Base-by-base conservation (phyloP, 2,797 vertebrate species). In the Etheostoma nigrum region DNA sequence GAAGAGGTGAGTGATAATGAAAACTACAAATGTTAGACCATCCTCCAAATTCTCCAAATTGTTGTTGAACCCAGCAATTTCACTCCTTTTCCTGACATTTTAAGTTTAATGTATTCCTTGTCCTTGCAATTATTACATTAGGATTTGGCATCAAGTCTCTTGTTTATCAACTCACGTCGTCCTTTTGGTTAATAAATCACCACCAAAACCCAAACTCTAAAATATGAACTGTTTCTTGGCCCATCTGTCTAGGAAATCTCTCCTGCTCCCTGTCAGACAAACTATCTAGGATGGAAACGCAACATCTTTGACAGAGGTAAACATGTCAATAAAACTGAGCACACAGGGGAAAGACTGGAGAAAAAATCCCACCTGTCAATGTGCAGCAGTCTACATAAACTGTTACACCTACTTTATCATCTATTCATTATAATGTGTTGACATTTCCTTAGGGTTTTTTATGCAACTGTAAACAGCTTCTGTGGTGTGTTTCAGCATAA, bases 281-380 rank as follows among this genome's bases (percentile, higher is more conserved):
- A 79, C 72, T 36, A 74, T 65, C 73, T 66, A 33, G 54, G 59
- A 79, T 76, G 77, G 74, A 71, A 72, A 74, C 62, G 27, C 49
- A 71, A 45, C 36, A 71, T 78, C 67, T 73, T 52, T 82, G 83
- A 76, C 72, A 58, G 88, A 74, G 54, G 84, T 86, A 90, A 91
- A 93, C 84, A 90, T 74, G 82, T 86, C 89, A 90, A 84, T 86
- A 85, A 86, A 84, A 75, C 33, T 27, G 53, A 86, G 78, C 74
- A 67, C 52, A 5, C 36, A 9, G 64, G 80, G 65, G 82, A 66
- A 40, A 77, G 63, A 45, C 55, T 59, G 64, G 15, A 61, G 74
- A 53, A 73, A 73, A 74, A 54, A 76, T 42, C 62, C 68, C 65
- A 67, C 67, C 72, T 64, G 64, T 74, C 61, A 71, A 72, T 16